Percentiles rank a stretch among this genome's conserved stretches.
These are phyloP conservation scores for Gracilinanus agilis DNA, from an alignment of 2,113 vertebrate genomes.

Conservation along the genomic window DNA sequence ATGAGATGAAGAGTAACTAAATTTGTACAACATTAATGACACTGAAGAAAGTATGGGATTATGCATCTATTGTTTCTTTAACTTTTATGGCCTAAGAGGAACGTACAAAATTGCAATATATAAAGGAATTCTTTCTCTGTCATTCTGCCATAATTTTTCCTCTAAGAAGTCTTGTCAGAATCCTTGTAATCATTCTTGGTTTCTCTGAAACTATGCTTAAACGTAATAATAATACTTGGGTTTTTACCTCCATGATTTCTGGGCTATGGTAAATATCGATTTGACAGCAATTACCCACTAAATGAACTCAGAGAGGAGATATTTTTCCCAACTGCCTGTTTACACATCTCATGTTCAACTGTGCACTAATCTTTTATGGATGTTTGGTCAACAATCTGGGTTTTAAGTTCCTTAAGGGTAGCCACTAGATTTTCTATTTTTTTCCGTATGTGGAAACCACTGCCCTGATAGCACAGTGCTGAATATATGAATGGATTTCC, in stretches of 20 bases:
- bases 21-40: neutral
- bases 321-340: neutral
- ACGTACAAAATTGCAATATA: neutral
- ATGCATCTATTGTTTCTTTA: neutral
- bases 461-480: neutral
- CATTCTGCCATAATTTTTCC: neutral
- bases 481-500: neutral
- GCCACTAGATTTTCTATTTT: neutral
- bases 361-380: neutral
- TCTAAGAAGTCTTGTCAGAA: neutral
- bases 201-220: neutral
- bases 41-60: neutral
- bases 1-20: neutral
- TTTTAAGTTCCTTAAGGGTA: neutral
- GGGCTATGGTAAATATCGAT: neutral
- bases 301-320: neutral
- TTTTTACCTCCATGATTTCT: neutral
- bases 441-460: neutral
- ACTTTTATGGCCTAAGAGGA: neutral
- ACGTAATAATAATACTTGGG: neutral
- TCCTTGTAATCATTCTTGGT: neutral
- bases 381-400: slow-evolving; percentile 20
- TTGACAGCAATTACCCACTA: neutral
- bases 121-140: neutral
- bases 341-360: neutral